Evolutionary conservation across 2,113 vertebrate genomes (phyloP).

Genomic region (Rousettus leschenaultii): DNA sequence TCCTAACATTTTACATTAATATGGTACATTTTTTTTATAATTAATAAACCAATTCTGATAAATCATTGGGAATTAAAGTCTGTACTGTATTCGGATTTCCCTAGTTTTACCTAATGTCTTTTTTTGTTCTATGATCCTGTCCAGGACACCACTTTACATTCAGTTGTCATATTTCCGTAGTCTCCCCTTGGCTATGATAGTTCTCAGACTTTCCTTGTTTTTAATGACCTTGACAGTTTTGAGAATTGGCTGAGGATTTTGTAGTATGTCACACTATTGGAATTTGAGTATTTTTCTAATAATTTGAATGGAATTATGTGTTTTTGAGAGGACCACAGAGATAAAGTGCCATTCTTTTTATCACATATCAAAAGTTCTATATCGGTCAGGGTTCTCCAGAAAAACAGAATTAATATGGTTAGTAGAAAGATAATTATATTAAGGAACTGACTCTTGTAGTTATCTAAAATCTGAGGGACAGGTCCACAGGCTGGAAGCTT

Average conservation of each 20-base stretch:
- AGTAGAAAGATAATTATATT: background rate
- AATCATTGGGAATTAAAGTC: background rate
- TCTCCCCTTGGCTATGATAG: background rate
- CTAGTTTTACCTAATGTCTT: background rate
- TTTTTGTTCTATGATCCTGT: background rate
- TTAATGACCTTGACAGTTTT: background rate
- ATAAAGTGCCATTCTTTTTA: background rate
- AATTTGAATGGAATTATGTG: background rate
- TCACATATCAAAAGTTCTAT: background rate
- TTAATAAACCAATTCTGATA: background rate
- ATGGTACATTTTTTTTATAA: background rate
- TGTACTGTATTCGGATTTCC: background rate
- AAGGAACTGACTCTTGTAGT: background rate
- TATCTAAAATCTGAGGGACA: background rate
- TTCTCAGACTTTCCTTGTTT: background rate
- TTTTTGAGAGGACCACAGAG: background rate
- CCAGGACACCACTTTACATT: background rate
- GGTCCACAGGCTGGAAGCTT: background rate
- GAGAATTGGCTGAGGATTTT: background rate
- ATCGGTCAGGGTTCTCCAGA: background rate
- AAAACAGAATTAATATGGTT: background rate
- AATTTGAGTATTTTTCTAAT: background rate
- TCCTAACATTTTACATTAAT: background rate
- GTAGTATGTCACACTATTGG: background rate
- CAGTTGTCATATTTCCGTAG: background rate